Evolutionary conservation across 2,797 vertebrate genomes (phyloP).

Genomic region (Lagodon rhomboides): DNA sequence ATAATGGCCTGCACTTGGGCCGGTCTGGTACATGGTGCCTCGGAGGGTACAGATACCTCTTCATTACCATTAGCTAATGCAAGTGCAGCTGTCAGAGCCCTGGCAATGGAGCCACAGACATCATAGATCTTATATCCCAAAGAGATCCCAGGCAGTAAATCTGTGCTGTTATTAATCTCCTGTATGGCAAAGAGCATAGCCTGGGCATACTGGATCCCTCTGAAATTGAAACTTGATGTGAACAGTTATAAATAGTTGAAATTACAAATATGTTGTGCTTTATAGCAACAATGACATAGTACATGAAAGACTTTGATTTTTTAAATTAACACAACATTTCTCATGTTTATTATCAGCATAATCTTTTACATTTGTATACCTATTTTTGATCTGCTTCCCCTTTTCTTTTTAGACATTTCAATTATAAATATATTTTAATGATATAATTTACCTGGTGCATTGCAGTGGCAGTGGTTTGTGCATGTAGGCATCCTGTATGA

Average conservation of each 20-base stretch:
- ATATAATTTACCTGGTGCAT: background rate
- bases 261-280: background rate
- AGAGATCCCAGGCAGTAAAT: conserved; percentile 68
- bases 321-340: background rate
- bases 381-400: background rate
- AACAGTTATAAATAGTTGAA: background rate
- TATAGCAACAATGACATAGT: background rate
- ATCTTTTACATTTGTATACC: background rate
- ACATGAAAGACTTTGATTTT: background rate
- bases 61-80: background rate
- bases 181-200: conserved; percentile 77
- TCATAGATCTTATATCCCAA: conserved; percentile 65
- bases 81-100: background rate
- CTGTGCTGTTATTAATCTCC: conserved; percentile 79
- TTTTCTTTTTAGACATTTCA: too few relatives aligned
- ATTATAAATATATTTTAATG: background rate
- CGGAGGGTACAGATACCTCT: background rate
- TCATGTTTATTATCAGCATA: background rate
- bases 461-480: conserved; percentile 3
- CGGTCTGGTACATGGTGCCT: background rate
- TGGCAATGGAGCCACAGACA: background rate
- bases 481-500: background rate
- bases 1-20: background rate
- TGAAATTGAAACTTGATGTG: background rate
- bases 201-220: conserved; percentile 42